phyloP scores from a whole-genome alignment of 2,797 vertebrate species.

The Alcedo quadribrachys region DNA sequence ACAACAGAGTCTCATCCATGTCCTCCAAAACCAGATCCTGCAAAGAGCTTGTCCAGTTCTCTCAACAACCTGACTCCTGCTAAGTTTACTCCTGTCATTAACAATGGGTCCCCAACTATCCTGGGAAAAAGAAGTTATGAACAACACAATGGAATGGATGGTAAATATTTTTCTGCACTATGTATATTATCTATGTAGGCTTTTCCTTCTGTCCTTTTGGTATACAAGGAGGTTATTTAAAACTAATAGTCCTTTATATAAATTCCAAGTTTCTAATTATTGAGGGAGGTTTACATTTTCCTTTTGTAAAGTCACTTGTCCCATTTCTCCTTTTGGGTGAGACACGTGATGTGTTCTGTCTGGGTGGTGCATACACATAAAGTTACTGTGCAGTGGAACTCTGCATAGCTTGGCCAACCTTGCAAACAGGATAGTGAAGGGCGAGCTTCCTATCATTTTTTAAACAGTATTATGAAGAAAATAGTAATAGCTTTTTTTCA shows the following conservation, averaged over 20 bases:
- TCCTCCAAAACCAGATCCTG: slow-evolving; percentile 86
- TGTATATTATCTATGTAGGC: background rate
- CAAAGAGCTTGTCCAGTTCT: slow-evolving; percentile 84
- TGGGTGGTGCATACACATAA: background rate
- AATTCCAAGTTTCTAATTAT: background rate
- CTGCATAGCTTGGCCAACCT: background rate
- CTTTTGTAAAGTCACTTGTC: background rate
- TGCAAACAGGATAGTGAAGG: background rate
- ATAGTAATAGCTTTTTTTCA: background rate
- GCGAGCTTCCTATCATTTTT: background rate
- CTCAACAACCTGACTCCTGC: slow-evolving; percentile 90
- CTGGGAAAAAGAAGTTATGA: slow-evolving; percentile 96
- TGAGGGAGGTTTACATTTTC: background rate
- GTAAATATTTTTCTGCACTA: slow-evolving; percentile 77
- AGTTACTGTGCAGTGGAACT: background rate
- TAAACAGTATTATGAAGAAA: background rate
- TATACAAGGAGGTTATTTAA: background rate
- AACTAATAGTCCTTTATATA: background rate
- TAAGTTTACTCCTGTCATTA: slow-evolving; percentile 92
- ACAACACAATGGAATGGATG: slow-evolving; percentile 96
- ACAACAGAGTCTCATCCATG: slow-evolving; percentile 91
- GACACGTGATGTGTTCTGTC: background rate
- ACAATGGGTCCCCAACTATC: slow-evolving; percentile 97
- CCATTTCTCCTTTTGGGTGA: background rate
- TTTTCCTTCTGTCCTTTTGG: background rate